Conservation (phyloP, 2,113 vertebrate genomes). For the Austrofundulus limnaeus region DNA sequence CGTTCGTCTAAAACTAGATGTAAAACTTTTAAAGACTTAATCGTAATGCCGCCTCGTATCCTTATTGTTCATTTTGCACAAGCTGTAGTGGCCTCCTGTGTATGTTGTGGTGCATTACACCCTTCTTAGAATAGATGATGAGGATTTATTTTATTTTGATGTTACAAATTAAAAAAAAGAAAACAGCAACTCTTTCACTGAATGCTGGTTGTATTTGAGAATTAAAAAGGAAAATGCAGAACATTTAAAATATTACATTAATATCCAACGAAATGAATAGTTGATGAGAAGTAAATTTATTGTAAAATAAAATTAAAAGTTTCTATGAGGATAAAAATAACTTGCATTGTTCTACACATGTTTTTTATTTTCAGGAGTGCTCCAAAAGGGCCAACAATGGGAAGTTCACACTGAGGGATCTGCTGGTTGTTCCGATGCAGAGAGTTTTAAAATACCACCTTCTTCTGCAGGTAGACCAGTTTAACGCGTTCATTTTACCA, state of each 20-base stretch:
- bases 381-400: slow-evolving; percentile 95
- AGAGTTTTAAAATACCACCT: slow-evolving; percentile 94
- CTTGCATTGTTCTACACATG: background rate
- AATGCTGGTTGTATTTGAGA: background rate
- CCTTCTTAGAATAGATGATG: background rate
- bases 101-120: slow-evolving; percentile 20
- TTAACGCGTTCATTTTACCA: too few species aligned
- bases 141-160: background rate
- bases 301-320: background rate
- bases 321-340: background rate
- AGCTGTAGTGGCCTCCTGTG: slow-evolving; percentile 26
- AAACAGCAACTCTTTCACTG: too few species aligned
- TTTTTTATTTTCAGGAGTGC: slow-evolving; percentile 82
- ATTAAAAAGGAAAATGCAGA: background rate
- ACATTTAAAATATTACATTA: too few species aligned
- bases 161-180: background rate
- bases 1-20: slow-evolving; percentile 90
- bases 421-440: slow-evolving; percentile 95
- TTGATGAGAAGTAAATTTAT: background rate
- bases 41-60: too few species aligned
- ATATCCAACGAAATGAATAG: too few species aligned
- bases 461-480: slow-evolving; percentile 85
- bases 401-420: slow-evolving; percentile 90
- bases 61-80: background rate
- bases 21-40: slow-evolving; percentile 47